Percentiles rank a stretch among this genome's conserved stretches.
Evolutionary conservation across 2,888 invertebrate species (phyloP).

Genomic region (Caenorhabditis sulstoni): DNA sequence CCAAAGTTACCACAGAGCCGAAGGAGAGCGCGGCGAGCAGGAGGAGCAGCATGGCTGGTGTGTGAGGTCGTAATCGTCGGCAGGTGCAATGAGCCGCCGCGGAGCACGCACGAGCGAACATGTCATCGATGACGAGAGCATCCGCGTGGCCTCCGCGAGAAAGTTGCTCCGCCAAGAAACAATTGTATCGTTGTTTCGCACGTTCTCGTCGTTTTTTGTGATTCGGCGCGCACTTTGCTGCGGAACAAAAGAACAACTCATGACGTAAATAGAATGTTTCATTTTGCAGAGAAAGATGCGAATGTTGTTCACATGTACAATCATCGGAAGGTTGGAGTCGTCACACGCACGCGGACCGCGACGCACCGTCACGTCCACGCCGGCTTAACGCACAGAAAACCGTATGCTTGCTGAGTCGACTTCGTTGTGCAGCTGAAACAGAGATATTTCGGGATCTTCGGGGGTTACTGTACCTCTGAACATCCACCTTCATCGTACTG

Average conservation of each 20-base stretch:
- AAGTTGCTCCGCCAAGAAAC: not conserved
- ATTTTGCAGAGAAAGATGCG: no score
- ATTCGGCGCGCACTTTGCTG: not conserved
- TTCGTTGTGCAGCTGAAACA: conserved; percentile 8
- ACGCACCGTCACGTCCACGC: not conserved
- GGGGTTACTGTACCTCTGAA: conserved; percentile 7
- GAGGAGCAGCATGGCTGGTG: not conserved
- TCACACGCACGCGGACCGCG: no score
- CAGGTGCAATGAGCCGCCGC: not conserved
- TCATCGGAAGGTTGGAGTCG: no score
- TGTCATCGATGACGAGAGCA: not conserved
- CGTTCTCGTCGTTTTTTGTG: not conserved
- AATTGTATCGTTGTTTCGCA: not conserved
- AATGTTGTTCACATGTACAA: no score
- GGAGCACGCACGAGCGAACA: not conserved
- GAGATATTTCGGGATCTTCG: not conserved
- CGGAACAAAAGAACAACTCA: not conserved
- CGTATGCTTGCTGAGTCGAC: not conserved
- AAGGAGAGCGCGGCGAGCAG: not conserved
- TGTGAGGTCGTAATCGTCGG: not conserved
- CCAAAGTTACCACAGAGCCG: not conserved
- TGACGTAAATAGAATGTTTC: no score
- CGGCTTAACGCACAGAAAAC: not conserved
- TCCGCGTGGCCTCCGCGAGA: not conserved
- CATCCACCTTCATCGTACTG: conserved; percentile 1